Conservation (phyloP, 2,888 invertebrate genomes). For the Patella caerulea region DNA sequence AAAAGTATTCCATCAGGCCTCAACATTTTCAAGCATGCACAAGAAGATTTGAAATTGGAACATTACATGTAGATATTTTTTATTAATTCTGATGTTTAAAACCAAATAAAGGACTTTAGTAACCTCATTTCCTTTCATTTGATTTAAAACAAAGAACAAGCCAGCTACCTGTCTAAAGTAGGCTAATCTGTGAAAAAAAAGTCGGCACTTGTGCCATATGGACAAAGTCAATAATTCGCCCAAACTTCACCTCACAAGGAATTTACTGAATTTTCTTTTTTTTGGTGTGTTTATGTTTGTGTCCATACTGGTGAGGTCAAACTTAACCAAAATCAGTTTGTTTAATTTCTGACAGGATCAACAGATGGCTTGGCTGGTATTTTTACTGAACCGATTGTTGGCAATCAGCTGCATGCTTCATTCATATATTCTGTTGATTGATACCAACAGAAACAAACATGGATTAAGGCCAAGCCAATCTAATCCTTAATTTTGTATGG, state of each 20-base stretch:
- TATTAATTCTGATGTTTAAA: neutral
- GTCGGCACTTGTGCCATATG: neutral
- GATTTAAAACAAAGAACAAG: neutral
- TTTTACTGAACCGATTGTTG: too few relatives aligned
- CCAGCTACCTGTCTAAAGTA: neutral
- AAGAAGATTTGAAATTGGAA: neutral
- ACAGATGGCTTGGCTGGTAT: too few relatives aligned
- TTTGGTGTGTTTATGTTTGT: too few relatives aligned
- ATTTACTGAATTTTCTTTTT: too few relatives aligned
- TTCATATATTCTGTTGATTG: too few relatives aligned
- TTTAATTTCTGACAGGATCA: neutral
- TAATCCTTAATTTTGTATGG: too few relatives aligned
- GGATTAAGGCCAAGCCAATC: too few relatives aligned
- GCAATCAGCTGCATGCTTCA: too few relatives aligned
- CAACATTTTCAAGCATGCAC: neutral
- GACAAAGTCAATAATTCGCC: neutral
- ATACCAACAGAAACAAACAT: too few relatives aligned
- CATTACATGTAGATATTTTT: neutral
- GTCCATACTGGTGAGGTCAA: neutral
- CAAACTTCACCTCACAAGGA: too few relatives aligned
- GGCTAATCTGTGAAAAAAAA: neutral
- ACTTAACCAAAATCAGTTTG: neutral
- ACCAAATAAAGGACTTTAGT: neutral
- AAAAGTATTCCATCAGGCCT: neutral
- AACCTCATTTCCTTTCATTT: neutral